These are phyloP conservation scores for Cricetomys ansorgei DNA, from an alignment of 2,113 vertebrate genomes.

Conservation along the genomic window DNA sequence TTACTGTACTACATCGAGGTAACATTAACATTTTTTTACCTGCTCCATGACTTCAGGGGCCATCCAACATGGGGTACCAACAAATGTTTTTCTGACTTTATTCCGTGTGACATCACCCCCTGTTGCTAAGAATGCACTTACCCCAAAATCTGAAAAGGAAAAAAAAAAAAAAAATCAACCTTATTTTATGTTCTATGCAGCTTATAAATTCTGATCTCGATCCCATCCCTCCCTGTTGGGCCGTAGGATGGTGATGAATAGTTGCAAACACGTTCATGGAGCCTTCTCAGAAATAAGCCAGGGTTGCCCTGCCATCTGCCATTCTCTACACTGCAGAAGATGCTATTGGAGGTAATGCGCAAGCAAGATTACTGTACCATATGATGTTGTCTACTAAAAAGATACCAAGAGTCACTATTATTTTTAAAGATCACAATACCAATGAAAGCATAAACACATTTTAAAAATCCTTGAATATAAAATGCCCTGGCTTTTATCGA, in stretches of 20 bases:
- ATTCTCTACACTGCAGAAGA: neutral
- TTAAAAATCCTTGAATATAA: neutral
- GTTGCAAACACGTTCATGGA: neutral
- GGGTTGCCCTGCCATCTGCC: neutral
- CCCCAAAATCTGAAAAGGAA: conserved; percentile 94
- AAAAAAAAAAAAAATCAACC: neutral
- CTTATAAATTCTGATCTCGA: neutral
- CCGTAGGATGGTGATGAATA: neutral
- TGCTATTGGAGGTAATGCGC: fast-evolving
- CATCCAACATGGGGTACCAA: conserved; percentile 99
- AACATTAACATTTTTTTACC: conserved; percentile 84
- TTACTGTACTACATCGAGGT: neutral
- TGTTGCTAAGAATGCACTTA: conserved; percentile 97
- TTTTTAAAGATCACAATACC: neutral
- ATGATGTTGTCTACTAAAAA: neutral
- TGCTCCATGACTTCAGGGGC: conserved; percentile 99
- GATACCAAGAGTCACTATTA: neutral
- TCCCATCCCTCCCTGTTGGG: neutral
- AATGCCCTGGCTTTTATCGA: conserved; percentile 3
- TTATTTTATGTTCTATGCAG: conserved; percentile 35
- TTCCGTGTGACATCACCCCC: conserved; percentile 98
- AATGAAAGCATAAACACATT: conserved; percentile 22
- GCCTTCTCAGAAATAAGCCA: neutral
- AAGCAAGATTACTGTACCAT: neutral
- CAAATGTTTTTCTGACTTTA: conserved; percentile 99